Base-by-base conservation (phyloP, 2,797 vertebrate genomes). In the Gallinago stenura region DNA sequence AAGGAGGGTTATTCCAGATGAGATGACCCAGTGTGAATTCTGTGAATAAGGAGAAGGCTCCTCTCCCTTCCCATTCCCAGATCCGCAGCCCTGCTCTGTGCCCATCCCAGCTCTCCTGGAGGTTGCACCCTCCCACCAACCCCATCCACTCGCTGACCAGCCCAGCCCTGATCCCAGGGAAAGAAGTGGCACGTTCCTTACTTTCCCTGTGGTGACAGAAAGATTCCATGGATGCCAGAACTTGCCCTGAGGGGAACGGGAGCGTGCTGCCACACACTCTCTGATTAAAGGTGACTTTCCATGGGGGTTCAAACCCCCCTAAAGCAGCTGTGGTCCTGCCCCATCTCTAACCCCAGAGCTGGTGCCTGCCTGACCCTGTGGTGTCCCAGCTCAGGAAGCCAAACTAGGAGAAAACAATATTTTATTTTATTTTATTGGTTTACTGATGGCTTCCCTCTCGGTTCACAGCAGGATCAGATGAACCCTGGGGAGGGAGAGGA, bases 381-480 rank as follows among this genome's bases (percentile, higher is more conserved):
- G 12, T 43, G 72, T 66, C 68, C 62, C 2, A 0, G 37, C 78
- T 80, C 54, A 62, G 50, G 73, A 89, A 76, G 62, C 58, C 54
- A 35, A 80, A 53, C 35, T 6, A 37, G 30, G 54, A 62, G 69
- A 69, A 93, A 72, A 68, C 0, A 1, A 72, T 58, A 50, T 33
- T 12, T 12, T 33, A 22, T 24, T 20, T 26, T 10, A 17, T 41
- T 50, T 39, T 48, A 50, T 39, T 45, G 18, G 15, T 69, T 90
- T 78, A 60, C 48, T 68, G 53, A 1, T 50, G 73, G 26, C 22
- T 87, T 86, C 60, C 22, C 54, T 83, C 82, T 82, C 45, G 0
- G 57, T 48, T 89, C n/a, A 28, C 91, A 91, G 87, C 73, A 82
- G 89, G 91, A 72, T 61, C 91, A 25, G 89, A 48, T 60, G 87